Base-by-base conservation (phyloP, 2,888 invertebrate species). In the Phaedon cochleariae region DNA sequence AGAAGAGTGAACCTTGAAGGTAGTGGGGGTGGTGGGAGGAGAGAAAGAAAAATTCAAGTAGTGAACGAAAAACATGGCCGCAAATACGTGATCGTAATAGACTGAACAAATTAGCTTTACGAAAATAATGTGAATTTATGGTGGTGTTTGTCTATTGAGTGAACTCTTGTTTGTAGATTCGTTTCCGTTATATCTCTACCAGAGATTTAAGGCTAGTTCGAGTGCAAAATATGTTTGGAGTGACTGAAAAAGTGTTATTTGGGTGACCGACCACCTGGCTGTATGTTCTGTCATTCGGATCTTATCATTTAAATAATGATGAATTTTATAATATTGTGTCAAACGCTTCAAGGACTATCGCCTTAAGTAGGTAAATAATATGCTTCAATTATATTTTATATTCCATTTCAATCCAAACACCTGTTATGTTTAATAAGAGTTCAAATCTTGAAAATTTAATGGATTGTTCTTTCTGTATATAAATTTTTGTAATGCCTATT, bases 261-360 rank as follows among this genome's bases (percentile, higher is more conserved):
- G 74, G 73, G 74, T 80, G 81, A 81, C 81, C 82, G 81, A 82
- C 81, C 82, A 82, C 81, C 82, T 82, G 82, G 81, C 79, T 79
- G 71, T 69, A 71, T 71, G 59, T 67, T 74, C 74, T 77, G 77
- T 79, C 79, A 77, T 74, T 77, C 73, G 73, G 76, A 76, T 75
- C 75, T 74, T 76, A 77, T 74, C 74, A 74, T 75, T 74, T 74
- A 72, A 77, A 77, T 77, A 76, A 77, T 76, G 74, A 80, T 80
- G 80, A 77, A 74, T 74, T 73, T 75, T 75, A 68, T 74, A 68
- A 71, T 73, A 76, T 76, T 72, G 69, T 66, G 72, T 71, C 68
- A 65, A 69, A 72, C 70, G 65, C 72, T 72, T 71, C 72, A 73
- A 76, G 75, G 76, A 77, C 73, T 76, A 71, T 74, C 71, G 68